These are phyloP conservation scores for Bombylius major DNA, from an alignment of 2,888 invertebrate genomes.

Conservation along the genomic window DNA sequence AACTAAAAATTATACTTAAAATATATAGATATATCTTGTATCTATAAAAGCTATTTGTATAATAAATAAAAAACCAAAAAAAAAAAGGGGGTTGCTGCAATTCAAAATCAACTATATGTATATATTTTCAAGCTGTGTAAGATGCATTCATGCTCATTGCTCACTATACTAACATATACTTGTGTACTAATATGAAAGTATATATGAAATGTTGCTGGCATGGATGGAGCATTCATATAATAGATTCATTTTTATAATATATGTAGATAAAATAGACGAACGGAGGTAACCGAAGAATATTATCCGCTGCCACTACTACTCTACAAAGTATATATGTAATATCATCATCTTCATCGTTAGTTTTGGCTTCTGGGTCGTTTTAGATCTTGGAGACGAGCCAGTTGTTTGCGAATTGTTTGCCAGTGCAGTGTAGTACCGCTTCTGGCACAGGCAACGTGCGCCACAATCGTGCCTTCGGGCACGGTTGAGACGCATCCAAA, in stretches of 20 bases:
- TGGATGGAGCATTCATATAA: background rate
- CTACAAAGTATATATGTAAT: background rate
- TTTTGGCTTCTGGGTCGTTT: background rate
- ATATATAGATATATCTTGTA: too few species aligned
- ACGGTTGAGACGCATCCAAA: slow-evolving; percentile 28
- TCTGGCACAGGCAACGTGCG: slow-evolving; percentile 25
- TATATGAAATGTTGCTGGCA: too few species aligned
- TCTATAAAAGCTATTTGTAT: too few species aligned
- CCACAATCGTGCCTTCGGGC: slow-evolving; percentile 26
- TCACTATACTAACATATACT: background rate
- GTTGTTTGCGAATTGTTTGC: slow-evolving; percentile 28
- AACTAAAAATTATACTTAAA: too few species aligned
- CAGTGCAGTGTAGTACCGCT: slow-evolving; percentile 24
- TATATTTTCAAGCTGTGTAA: background rate
- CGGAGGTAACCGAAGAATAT: background rate
- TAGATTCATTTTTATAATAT: background rate
- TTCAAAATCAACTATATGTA: background rate
- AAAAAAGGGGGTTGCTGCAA: background rate
- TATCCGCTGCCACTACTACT: background rate
- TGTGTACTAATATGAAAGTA: too few species aligned
- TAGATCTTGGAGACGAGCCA: slow-evolving; percentile 32
- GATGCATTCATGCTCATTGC: background rate
- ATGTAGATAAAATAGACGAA: background rate
- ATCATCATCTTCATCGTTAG: background rate
- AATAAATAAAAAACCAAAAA: background rate